Evolutionary conservation across 1,140 invertebrate species (phyloP).

Genomic region (Drosophila lacteicornis): DNA sequence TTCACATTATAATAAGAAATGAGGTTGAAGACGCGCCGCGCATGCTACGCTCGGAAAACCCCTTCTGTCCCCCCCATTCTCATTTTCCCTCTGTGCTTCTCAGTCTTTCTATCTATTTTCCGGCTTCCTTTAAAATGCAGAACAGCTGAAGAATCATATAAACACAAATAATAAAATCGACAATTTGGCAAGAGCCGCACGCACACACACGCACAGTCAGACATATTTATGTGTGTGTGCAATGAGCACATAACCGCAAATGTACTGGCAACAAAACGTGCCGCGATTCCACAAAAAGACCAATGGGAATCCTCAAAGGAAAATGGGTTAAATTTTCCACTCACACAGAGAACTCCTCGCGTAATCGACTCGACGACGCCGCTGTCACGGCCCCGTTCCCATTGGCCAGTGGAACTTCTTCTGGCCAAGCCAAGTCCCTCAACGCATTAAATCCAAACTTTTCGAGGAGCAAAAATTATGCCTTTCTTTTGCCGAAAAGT

Average conservation of each 20-base stretch:
- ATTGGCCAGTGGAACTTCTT: slow-evolving; percentile 22
- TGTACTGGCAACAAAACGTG: slow-evolving; percentile 82
- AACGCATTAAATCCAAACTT: background rate
- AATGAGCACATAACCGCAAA: slow-evolving; percentile 79
- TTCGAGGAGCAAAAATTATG: background rate
- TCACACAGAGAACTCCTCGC: slow-evolving; percentile 27
- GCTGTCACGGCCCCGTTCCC: slow-evolving; percentile 28
- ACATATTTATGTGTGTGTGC: slow-evolving; percentile 49
- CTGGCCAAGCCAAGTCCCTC: background rate
- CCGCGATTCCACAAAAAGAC: slow-evolving; percentile 69
- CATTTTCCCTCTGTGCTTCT: background rate
- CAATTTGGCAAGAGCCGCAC: slow-evolving; percentile 81
- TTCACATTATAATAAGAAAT: slow-evolving; percentile 84
- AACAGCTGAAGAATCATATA: slow-evolving; percentile 84
- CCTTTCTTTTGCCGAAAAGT: background rate
- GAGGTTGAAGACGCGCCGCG: slow-evolving; percentile 76
- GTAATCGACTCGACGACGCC: slow-evolving; percentile 59
- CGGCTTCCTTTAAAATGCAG: slow-evolving; percentile 79
- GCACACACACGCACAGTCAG: slow-evolving; percentile 45
- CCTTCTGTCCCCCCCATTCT: slow-evolving; percentile 1
- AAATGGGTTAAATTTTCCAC: slow-evolving; percentile 64
- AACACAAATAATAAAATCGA: slow-evolving; percentile 85
- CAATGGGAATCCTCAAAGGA: slow-evolving; percentile 44
- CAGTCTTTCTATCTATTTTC: slow-evolving; percentile 7
- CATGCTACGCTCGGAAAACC: slow-evolving; percentile 47